Evolutionary conservation across 2,797 vertebrate genomes (phyloP).

Genomic region (Austrolebias charrua): DNA sequence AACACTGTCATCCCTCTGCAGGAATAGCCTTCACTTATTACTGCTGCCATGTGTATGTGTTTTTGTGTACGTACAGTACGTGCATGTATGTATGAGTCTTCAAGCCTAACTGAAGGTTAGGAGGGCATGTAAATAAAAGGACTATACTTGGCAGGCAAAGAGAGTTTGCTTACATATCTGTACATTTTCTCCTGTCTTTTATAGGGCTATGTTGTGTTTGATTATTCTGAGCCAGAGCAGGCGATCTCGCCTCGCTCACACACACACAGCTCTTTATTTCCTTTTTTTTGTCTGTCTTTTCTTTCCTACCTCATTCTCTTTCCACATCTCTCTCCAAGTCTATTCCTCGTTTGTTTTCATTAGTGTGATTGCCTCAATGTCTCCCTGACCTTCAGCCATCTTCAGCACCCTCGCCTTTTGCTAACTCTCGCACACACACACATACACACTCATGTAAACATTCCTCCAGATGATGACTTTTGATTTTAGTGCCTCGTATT

Average conservation of each 20-base stretch:
- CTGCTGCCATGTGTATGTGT: slow-evolving; percentile 54
- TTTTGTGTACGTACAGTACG: slow-evolving; percentile 37
- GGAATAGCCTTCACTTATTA: slow-evolving; percentile 77
- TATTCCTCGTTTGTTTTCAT: slow-evolving; percentile 85
- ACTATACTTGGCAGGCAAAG: slow-evolving; percentile 51
- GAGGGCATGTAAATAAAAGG: slow-evolving; percentile 72
- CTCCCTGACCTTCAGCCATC: slow-evolving; percentile 81
- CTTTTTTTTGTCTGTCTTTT: slow-evolving; percentile 30
- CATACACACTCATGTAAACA: slow-evolving; percentile 37
- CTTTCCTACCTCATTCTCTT: slow-evolving; percentile 30
- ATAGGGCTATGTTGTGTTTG: slow-evolving; percentile 64
- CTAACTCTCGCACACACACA: slow-evolving; percentile 30
- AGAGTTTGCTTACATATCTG: slow-evolving; percentile 53
- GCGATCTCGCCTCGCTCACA: slow-evolving; percentile 23
- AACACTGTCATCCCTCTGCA: slow-evolving; percentile 75
- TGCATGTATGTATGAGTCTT: slow-evolving; percentile 15
- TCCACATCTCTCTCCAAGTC: slow-evolving; percentile 48
- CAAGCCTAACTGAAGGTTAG: slow-evolving; percentile 60
- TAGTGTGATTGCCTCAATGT: slow-evolving; percentile 83
- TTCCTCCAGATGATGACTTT: slow-evolving; percentile 59
- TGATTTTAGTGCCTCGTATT: slow-evolving; percentile 61
- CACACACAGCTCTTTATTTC: slow-evolving; percentile 8
- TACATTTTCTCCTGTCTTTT: slow-evolving; percentile 60
- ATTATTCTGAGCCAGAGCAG: slow-evolving; percentile 64
- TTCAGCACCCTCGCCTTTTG: slow-evolving; percentile 28